A percentile compares a stretch with the other conserved stretches of the same genome.
phyloP scores from a whole-genome alignment of 2,888 invertebrate genomes.

The Cryptus armator region DNA sequence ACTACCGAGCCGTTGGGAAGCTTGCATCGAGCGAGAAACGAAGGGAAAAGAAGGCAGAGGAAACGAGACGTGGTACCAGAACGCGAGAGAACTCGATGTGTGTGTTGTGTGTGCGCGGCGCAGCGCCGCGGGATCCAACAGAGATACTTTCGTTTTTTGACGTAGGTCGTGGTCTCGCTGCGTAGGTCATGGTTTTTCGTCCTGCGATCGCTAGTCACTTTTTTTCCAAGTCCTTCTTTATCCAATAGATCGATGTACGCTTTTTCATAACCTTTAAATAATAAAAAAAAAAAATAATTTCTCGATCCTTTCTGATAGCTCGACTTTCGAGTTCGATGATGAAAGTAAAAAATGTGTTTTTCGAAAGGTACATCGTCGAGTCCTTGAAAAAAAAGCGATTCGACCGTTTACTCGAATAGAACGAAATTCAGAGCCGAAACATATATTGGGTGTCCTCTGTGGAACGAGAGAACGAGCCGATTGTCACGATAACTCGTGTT shows the following conservation, averaged over 20 bases:
- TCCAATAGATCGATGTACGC: neutral
- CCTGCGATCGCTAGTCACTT: constrained; percentile 21
- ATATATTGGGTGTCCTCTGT: constrained; percentile 47
- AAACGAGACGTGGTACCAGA: constrained; percentile 44
- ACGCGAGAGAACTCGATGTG: constrained; percentile 30
- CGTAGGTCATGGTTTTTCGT: constrained; percentile 67
- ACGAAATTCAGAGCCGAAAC: constrained; percentile 61
- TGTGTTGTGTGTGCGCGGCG: constrained; percentile 52
- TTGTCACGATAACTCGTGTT: constrained; percentile 39
- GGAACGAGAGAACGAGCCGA: constrained; percentile 28
- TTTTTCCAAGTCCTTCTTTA: neutral
- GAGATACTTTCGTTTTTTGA: constrained; percentile 71
- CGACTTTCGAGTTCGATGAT: neutral
- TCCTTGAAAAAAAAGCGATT: constrained; percentile 30
- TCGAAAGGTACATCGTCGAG: neutral
- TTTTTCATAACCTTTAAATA: neutral
- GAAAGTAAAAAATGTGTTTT: neutral
- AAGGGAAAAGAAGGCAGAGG: constrained; percentile 35
- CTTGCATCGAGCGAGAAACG: constrained; percentile 7
- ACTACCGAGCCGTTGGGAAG: constrained; percentile 13
- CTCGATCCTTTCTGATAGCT: neutral
- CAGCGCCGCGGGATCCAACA: constrained; percentile 60
- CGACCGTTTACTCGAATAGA: constrained; percentile 64
- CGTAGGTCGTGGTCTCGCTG: constrained; percentile 67
- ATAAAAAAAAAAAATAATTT: neutral